These are phyloP conservation scores for Belgica antarctica DNA, from an alignment of 2,888 invertebrate species.

Conservation along the genomic window DNA sequence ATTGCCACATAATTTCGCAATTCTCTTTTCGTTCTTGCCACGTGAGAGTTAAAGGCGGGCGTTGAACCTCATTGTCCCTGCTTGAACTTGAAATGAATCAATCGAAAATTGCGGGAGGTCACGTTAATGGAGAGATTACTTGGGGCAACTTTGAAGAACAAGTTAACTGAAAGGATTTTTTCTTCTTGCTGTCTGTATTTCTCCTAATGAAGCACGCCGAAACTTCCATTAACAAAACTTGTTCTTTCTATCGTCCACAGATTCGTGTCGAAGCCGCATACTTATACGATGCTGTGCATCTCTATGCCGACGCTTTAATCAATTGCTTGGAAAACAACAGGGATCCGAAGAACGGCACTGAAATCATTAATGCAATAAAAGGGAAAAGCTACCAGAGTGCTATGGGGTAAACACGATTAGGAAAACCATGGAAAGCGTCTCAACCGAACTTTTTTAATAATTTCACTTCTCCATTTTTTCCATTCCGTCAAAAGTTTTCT, in stretches of 20 bases:
- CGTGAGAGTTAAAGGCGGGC: neutral
- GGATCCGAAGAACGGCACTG: slow-evolving; percentile 75
- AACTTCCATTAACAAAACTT: neutral
- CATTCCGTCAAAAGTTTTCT: slow-evolving; percentile 66
- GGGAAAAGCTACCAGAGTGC: slow-evolving; percentile 77
- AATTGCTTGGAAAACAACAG: slow-evolving; percentile 67
- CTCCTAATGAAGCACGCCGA: neutral
- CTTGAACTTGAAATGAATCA: slow-evolving; percentile 4
- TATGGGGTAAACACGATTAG: slow-evolving; percentile 87
- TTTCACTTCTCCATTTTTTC: too few species aligned
- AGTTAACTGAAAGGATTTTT: too few species aligned
- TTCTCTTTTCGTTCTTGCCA: neutral
- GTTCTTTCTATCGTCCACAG: slow-evolving; percentile 56
- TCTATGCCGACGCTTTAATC: slow-evolving; percentile 81
- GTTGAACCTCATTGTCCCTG: neutral
- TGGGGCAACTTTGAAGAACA: too few species aligned
- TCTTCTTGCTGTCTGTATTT: neutral
- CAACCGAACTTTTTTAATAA: neutral
- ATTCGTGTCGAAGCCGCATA: slow-evolving; percentile 87
- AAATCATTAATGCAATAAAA: slow-evolving; percentile 72
- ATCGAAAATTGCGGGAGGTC: neutral
- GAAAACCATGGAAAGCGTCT: slow-evolving; percentile 49
- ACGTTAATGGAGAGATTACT: neutral
- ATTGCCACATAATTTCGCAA: neutral
- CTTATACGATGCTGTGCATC: slow-evolving; percentile 89